Evolutionary conservation across 2,888 invertebrate genomes (phyloP).

Genomic region (Lycocerus yunnanus): DNA sequence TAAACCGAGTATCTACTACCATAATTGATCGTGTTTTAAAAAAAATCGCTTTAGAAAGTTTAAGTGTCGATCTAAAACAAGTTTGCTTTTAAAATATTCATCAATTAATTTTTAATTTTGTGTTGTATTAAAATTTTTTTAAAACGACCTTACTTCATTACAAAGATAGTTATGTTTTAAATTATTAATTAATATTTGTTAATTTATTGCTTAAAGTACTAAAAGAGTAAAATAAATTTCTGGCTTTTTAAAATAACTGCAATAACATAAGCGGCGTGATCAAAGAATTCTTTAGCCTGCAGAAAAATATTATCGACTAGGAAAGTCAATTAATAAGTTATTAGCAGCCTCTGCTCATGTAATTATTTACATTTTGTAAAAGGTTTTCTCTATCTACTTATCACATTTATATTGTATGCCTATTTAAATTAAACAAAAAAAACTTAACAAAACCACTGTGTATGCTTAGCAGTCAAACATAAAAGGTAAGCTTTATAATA

Average conservation of each 20-base stretch:
- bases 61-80: neutral
- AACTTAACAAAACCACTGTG: neutral
- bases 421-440: neutral
- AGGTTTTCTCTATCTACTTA: slow-evolving; percentile 18
- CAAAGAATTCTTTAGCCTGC: slow-evolving; percentile 42
- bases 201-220: slow-evolving; percentile 10
- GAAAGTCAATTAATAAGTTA: slow-evolving; percentile 53
- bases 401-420: slow-evolving; percentile 5
- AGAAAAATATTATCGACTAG: slow-evolving; percentile 51
- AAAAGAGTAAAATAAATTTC: slow-evolving; percentile 15
- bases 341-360: slow-evolving; percentile 40
- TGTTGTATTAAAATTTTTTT: neutral
- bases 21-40: neutral
- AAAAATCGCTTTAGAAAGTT: slow-evolving; percentile 8
- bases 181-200: slow-evolving; percentile 12
- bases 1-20: neutral
- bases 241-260: slow-evolving; percentile 10
- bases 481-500: neutral
- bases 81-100: neutral
- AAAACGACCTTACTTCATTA: neutral
- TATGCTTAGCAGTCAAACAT: neutral
- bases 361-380: slow-evolving; percentile 44
- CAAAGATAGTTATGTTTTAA: neutral
- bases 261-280: slow-evolving; percentile 27
- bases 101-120: neutral